A percentile compares a stretch with the other conserved stretches of the same genome.
Conservation (phyloP, 1,140 invertebrate species). For the Achatina immaculata region DNA sequence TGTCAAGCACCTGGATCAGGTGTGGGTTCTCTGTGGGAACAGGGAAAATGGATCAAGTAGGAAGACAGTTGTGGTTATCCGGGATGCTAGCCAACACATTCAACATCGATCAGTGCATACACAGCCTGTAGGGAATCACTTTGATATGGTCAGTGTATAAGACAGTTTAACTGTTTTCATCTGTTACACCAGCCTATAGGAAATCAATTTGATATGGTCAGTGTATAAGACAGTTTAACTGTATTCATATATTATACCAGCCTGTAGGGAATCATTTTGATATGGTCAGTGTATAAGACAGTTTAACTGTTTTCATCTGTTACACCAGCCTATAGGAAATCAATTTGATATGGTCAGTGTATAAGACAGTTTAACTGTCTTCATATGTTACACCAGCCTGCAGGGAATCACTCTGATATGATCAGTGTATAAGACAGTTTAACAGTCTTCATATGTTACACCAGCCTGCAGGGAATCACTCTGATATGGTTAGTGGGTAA, state of each 20-base stretch:
- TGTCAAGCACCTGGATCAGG: constrained; percentile 82
- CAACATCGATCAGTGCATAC: constrained; percentile 85
- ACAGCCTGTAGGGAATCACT: constrained; percentile 84
- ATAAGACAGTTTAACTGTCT: no score
- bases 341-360: not conserved
- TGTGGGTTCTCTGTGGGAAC: constrained; percentile 85
- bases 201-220: not conserved
- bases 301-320: not conserved
- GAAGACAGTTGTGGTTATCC: constrained; percentile 83
- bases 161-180: not conserved
- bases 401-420: no score
- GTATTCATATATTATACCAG: not conserved
- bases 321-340: not conserved
- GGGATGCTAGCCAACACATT: constrained; percentile 81
- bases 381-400: no score
- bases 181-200: not conserved
- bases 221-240: not conserved
- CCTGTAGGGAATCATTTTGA: not conserved
- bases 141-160: constrained; percentile 77
- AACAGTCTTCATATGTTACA: no score
- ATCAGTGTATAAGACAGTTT: no score
- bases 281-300: not conserved
- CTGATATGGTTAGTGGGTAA: no score
- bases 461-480: no score
- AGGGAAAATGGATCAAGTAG: constrained; percentile 75